Evolutionary conservation across 2,113 vertebrate genomes (phyloP), one percentile per base, ranked within the genome.

Genomic region (Melozone crissalis): DNA sequence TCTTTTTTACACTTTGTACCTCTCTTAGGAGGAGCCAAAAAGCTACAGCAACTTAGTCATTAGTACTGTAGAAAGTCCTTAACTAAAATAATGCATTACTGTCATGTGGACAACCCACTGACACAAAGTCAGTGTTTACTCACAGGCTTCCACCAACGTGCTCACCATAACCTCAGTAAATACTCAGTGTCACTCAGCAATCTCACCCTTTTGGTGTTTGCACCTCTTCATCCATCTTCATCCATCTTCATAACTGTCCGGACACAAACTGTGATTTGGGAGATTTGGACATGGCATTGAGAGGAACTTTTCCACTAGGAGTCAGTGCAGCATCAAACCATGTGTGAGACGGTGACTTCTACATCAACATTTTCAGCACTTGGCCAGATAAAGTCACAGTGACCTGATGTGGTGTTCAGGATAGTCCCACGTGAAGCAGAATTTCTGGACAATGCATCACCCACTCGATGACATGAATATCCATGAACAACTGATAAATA

Each of bases 391-490:
- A 62, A 69, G 19, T 49, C 51, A 49, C 5, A 4, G 49, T 57
- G 49, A 57, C 27, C 22, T 63, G 35, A 33, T 27, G 35, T 33
- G 63, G 18, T 57, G 35, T 43, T 69, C 55, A 47, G 18, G 30
- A 63, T 8, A 49, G 26, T 57, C 18, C 57, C 26, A 28, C 35
- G 1, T 37, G 31, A 63, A 43, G 43, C 31, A 77, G 72, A 57
- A 43, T 63, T 77, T 84, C 87, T 51, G 65, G 33, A 11, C 18
- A 69, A 19, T 24, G 35, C 31, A 49, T 8, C 55, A 69, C 21
- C 0, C 0, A 35, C 41, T 76, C 0, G 0, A 63, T 77, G 49
- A 20, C 79, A 57, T 0, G 0, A 10, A 62, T 55, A 43, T 55
- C 35, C 26, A 20, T 49, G 41, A 77, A 43, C 17, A 35, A 14